A percentile compares a stretch with the other conserved stretches of the same genome.
phyloP scores from a whole-genome alignment of 2,797 vertebrate species.

The Pelodytes ibericus region DNA sequence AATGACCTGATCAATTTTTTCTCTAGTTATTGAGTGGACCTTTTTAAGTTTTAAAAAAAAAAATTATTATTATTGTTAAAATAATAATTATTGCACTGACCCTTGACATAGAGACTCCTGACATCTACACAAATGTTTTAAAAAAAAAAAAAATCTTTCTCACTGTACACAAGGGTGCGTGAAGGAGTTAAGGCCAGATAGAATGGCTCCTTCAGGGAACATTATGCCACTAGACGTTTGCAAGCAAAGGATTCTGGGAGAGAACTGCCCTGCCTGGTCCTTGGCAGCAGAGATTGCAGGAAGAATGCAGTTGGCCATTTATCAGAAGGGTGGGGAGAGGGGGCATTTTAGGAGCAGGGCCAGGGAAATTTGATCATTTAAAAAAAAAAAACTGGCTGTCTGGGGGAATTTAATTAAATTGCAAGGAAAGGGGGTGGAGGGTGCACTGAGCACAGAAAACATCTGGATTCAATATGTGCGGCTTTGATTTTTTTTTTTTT shows the following conservation, averaged over 20 bases:
- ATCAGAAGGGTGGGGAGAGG: constrained; percentile 71
- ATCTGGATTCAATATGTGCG: constrained; percentile 84
- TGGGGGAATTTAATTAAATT: constrained; percentile 87
- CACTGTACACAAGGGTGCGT: too few species aligned
- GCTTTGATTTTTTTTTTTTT: constrained; percentile 70
- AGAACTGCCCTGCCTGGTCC: constrained; percentile 46
- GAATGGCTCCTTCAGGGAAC: constrained; percentile 36
- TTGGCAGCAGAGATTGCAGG: constrained; percentile 62
- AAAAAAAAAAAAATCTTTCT: too few species aligned
- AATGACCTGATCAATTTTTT: too few species aligned
- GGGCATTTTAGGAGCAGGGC: constrained; percentile 72
- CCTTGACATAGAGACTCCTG: too few species aligned
- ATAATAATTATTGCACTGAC: too few species aligned
- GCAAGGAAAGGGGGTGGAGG: constrained; percentile 71
- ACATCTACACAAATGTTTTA: too few species aligned
- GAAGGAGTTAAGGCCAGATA: constrained; percentile 36
- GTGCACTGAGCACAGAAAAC: constrained; percentile 72
- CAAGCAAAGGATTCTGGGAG: constrained; percentile 41
- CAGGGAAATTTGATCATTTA: constrained; percentile 81
- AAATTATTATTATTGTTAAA: too few species aligned
- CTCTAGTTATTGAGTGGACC: too few species aligned
- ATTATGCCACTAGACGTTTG: not conserved
- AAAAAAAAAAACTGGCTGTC: constrained; percentile 78
- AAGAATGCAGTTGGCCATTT: constrained; percentile 70
- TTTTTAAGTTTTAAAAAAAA: too few species aligned